Evolutionary conservation across 2,888 invertebrate species (phyloP), one percentile per base, ranked within the genome.

Genomic region (Trimorus sp.): DNA sequence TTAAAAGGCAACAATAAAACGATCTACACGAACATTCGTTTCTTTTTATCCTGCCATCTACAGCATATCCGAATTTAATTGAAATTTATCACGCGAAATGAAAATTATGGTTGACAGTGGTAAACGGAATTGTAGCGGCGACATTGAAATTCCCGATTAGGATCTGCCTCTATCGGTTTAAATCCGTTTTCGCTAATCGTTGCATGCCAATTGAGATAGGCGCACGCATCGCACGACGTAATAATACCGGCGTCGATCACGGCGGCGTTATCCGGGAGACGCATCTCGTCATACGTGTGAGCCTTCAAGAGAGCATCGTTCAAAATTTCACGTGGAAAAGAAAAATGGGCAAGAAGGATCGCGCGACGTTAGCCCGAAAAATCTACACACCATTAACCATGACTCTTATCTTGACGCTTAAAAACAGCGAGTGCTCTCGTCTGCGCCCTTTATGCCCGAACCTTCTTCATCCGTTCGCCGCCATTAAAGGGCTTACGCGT

Each of bases 371-470:
- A 58, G 75, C 84, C 86, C 85, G 86, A 87, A 88, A 88, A 88
- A 87, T 87, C 86, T 86, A 88, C 88, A 87, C 88, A 85, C 88
- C 89, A 89, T 90, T 90, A 89, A 88, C 85, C 88, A 85, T 78
- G 82, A 82, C 85, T 84, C 89, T 90, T 89, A 89, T 90, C 89
- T 84, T 83, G 68, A 75, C 85, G 84, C 85, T 86, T 88, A 88
- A 89, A 89, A 89, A 89, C 89, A 89, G 88, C 87, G 85, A 86
- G 84, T 69, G 84, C 74, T 84, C 85, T 84, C 82, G 80, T 79
- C 74, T 83, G 83, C 86, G 84, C 80, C 65, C 73, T 75, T 66
- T 82, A 79, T 45, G n/a, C n/a, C 74, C 62, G 62, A 84, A 84
- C 80, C 85, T 84, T 83, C 85, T 83, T 76, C 84, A 83, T 82